Percentiles rank a stretch among this genome's conserved stretches.
phyloP scores from a whole-genome alignment of 2,797 vertebrate genomes.

The Melanotaenia parkinsoni region DNA sequence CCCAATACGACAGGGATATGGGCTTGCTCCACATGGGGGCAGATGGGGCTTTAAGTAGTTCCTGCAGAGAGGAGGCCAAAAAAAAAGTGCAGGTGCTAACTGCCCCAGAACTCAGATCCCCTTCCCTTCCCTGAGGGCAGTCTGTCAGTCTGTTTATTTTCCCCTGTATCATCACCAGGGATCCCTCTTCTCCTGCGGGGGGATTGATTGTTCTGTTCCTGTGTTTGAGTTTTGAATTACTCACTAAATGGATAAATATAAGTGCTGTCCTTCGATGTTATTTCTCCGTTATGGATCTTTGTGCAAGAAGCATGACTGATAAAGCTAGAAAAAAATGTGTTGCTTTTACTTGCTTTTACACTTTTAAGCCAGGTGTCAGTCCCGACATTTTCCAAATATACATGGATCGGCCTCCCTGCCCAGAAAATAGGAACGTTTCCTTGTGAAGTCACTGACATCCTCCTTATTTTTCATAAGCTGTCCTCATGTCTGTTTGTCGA shows the following conservation, averaged over 20 bases:
- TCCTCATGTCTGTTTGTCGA: constrained; percentile 49
- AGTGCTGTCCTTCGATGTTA: constrained; percentile 19
- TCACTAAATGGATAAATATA: constrained; percentile 33
- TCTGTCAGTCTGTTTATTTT: constrained; percentile 79
- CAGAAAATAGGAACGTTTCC: constrained; percentile 48
- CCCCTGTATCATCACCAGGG: constrained; percentile 67
- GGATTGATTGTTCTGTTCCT: constrained; percentile 52
- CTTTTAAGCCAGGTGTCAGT: constrained; percentile 64
- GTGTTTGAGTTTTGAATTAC: constrained; percentile 44
- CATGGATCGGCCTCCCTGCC: constrained; percentile 38
- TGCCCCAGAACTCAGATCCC: constrained; percentile 39
- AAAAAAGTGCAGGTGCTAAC: constrained; percentile 72
- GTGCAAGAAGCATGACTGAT: constrained; percentile 15
- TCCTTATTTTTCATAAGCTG: constrained; percentile 49
- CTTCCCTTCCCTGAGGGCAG: constrained; percentile 63
- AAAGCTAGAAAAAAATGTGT: constrained; percentile 10
- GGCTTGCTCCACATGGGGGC: constrained; percentile 68
- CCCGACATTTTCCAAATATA: constrained; percentile 55
- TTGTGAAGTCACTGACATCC: constrained; percentile 65
- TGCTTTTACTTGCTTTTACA: constrained; percentile 38
- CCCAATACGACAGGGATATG: constrained; percentile 76
- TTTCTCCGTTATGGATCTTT: constrained; percentile 19
- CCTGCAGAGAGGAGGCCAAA: constrained; percentile 62
- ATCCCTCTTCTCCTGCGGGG: constrained; percentile 58
- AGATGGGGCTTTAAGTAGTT: constrained; percentile 73